A percentile compares a stretch with the other conserved stretches of the same genome.
Conservation (phyloP, 2,113 vertebrate genomes). For the Phainopepla nitens region DNA sequence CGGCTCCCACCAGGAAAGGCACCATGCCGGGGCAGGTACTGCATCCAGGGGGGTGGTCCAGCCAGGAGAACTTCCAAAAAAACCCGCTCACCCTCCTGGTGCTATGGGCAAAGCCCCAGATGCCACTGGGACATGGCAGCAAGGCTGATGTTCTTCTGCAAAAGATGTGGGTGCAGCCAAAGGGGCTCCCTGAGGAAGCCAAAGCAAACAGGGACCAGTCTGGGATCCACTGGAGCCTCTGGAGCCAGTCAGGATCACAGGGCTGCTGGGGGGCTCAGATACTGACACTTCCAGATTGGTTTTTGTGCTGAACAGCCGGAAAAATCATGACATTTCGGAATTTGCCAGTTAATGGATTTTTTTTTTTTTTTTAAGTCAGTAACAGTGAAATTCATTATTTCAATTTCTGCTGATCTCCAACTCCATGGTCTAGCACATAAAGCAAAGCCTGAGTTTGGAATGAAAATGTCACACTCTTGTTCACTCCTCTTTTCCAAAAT, state of each 20-base stretch:
- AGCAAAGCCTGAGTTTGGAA: neutral
- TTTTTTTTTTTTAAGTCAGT: neutral
- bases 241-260: neutral
- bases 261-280: neutral
- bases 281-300: neutral
- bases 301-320: neutral
- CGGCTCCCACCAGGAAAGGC: accelerated
- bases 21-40: accelerated
- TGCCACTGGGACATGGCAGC: neutral
- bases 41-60: accelerated
- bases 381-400: conserved; percentile 5
- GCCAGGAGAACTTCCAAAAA: neutral
- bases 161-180: neutral
- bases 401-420: neutral
- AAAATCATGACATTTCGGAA: conserved; percentile 21
- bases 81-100: accelerated
- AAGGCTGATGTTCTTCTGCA: neutral
- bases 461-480: neutral
- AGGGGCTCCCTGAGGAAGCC: neutral
- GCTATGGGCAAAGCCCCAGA: neutral
- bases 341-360: neutral
- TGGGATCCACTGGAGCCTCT: neutral
- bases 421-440: neutral
- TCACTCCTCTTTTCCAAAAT: neutral
- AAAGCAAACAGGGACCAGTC: accelerated